Conservation (phyloP, 64 coral and sea anemone species). For the Pocillopora damicornis region DNA sequence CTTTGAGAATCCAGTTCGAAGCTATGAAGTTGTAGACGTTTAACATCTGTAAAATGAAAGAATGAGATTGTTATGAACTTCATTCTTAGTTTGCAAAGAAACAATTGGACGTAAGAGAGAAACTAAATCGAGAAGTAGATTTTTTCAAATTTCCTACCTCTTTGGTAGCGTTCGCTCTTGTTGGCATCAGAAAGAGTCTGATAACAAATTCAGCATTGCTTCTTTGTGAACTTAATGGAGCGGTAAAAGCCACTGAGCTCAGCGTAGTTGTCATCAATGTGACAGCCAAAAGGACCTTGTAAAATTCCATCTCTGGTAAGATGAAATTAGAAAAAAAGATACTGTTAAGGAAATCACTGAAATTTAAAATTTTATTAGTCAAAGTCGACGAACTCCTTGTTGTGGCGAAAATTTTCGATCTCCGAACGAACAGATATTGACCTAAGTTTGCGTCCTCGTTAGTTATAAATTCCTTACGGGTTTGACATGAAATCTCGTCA, state of each 20-base stretch:
- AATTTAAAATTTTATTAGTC: not conserved
- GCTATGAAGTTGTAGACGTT: not conserved
- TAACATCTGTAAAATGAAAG: slow-evolving; percentile 11
- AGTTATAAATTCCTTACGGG: too few relatives aligned
- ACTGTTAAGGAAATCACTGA: not conserved
- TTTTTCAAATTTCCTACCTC: not conserved
- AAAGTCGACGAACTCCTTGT: not conserved
- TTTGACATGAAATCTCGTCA: too few relatives aligned
- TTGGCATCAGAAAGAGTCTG: not conserved
- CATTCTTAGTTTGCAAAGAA: not conserved
- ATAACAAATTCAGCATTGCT: not conserved
- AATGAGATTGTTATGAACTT: not conserved
- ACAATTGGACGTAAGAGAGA: not conserved
- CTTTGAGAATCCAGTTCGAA: not conserved
- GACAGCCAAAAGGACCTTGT: not conserved
- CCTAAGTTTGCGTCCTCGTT: too few relatives aligned
- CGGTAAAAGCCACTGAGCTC: not conserved
- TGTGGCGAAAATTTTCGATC: too few relatives aligned
- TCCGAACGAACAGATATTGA: too few relatives aligned
- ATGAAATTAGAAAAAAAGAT: not conserved
- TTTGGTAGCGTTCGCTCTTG: not conserved
- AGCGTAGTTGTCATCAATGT: not conserved
- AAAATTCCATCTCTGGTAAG: not conserved
- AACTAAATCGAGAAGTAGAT: not conserved
- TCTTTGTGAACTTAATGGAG: not conserved